Evolutionary conservation across 2,888 invertebrate species (phyloP).

Genomic region (Oscheius onirici): DNA sequence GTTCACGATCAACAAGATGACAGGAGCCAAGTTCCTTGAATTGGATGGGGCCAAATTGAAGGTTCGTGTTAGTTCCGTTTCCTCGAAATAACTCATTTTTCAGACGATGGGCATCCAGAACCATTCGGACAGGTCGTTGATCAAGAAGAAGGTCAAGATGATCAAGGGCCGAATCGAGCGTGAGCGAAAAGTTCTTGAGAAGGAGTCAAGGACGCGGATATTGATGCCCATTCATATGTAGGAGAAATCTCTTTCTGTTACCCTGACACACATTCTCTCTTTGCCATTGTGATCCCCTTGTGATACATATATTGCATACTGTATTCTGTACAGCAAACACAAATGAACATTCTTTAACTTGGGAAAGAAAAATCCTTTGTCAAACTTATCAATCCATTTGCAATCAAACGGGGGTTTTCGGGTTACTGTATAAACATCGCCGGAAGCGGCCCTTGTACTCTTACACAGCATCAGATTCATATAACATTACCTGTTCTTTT

Average conservation of each 20-base stretch:
- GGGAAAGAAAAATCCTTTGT: too few relatives aligned
- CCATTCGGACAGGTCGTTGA: slow-evolving; percentile 74
- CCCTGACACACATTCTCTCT: slow-evolving; percentile 21
- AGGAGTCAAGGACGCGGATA: slow-evolving; percentile 78
- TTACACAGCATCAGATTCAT: too few relatives aligned
- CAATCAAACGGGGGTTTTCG: too few relatives aligned
- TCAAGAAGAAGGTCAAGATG: slow-evolving; percentile 76
- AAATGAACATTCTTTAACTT: too few relatives aligned
- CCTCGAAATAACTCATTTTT: slow-evolving; percentile 25
- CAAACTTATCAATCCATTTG: too few relatives aligned
- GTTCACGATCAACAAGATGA: slow-evolving; percentile 87
- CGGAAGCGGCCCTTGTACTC: too few relatives aligned
- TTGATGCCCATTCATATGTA: slow-evolving; percentile 49
- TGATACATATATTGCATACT: slow-evolving; percentile 19
- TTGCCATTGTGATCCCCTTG: slow-evolving; percentile 28
- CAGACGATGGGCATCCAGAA: slow-evolving; percentile 75
- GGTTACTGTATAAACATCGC: too few relatives aligned
- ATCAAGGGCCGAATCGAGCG: slow-evolving; percentile 74
- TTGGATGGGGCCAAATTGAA: slow-evolving; percentile 92
- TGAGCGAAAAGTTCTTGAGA: slow-evolving; percentile 81
- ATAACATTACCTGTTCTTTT: too few relatives aligned
- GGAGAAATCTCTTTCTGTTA: not conserved
- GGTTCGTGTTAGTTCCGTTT: slow-evolving; percentile 66
- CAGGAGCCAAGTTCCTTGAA: slow-evolving; percentile 85
- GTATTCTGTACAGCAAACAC: too few relatives aligned